Evolutionary conservation across 2,797 vertebrate species (phyloP).

Genomic region (Lithobates pipiens): DNA sequence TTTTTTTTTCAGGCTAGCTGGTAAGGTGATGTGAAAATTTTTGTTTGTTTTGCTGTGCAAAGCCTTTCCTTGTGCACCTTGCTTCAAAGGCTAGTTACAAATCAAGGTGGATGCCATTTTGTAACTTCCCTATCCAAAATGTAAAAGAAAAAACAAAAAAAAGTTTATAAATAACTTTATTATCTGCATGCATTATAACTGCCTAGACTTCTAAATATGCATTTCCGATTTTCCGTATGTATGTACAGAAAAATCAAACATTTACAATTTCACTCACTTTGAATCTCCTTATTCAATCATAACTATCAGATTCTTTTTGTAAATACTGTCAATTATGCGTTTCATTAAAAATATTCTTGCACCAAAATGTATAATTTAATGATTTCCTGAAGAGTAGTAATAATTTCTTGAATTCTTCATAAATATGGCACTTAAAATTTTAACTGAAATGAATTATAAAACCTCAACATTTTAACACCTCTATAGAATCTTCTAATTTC

Average conservation of each 20-base stretch:
- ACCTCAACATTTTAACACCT: slow-evolving; percentile 19
- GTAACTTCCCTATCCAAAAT: too few species aligned
- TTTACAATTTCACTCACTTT: neutral
- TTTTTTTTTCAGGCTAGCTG: too few species aligned
- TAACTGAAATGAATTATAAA: slow-evolving; percentile 15
- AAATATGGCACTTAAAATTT: slow-evolving; percentile 10
- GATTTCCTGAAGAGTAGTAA: slow-evolving; percentile 4
- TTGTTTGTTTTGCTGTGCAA: too few species aligned
- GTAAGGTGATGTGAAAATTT: too few species aligned
- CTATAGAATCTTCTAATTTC: slow-evolving; percentile 13
- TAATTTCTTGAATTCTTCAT: slow-evolving; percentile 13
- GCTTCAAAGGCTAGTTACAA: too few species aligned
- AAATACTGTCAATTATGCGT: neutral
- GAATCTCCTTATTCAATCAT: neutral
- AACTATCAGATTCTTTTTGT: neutral
- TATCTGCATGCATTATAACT: neutral
- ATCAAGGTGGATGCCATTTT: too few species aligned
- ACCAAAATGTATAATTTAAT: neutral
- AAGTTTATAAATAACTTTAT: neutral
- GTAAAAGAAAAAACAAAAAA: too few species aligned
- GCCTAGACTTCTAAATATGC: too few species aligned
- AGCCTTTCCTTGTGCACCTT: too few species aligned
- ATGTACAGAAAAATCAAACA: neutral
- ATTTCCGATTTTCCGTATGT: neutral
- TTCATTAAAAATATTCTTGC: neutral